phyloP scores from a whole-genome alignment of 2,888 invertebrate species.

The Catocala fraxini region DNA sequence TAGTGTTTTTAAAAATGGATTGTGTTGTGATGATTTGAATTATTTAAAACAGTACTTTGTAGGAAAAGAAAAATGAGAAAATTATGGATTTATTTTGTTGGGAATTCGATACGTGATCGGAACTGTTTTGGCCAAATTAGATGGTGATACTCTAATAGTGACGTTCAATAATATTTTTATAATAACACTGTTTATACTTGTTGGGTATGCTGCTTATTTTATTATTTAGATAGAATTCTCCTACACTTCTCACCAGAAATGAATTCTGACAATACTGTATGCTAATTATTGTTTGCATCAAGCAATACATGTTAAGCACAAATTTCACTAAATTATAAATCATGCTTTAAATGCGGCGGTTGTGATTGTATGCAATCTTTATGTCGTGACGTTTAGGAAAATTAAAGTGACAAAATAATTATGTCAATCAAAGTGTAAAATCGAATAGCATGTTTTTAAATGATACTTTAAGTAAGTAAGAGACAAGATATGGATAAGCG shows the following conservation, averaged over 20 bases:
- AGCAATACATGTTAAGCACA: slow-evolving; percentile 60
- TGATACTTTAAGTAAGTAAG: not conserved
- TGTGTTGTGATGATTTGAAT: not conserved
- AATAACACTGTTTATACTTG: slow-evolving; percentile 12
- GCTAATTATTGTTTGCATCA: slow-evolving; percentile 37
- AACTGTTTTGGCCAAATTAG: slow-evolving; percentile 36
- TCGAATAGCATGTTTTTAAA: not conserved
- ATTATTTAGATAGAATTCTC: slow-evolving; percentile 8
- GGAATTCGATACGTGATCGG: slow-evolving; percentile 9
- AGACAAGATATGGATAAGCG: too few species aligned
- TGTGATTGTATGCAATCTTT: slow-evolving; percentile 70
- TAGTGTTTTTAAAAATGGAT: slow-evolving; percentile 3
- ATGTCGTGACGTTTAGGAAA: slow-evolving; percentile 44
- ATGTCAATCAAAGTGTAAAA: not conserved
- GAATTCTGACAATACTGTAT: slow-evolving; percentile 18
- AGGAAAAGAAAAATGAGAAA: slow-evolving; percentile 1
- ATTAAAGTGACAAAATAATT: slow-evolving; percentile 8
- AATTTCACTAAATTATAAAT: slow-evolving; percentile 58
- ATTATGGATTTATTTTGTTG: slow-evolving; percentile 22
- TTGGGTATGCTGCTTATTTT: slow-evolving; percentile 3
- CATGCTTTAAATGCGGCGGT: slow-evolving; percentile 71
- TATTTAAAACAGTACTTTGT: not conserved
- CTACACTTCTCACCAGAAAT: slow-evolving; percentile 10
- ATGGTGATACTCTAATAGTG: slow-evolving; percentile 19
- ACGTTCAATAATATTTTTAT: slow-evolving; percentile 29